phyloP scores from a whole-genome alignment of 35 echinoderm and acorn worm genomes.

The Acanthaster planci region DNA sequence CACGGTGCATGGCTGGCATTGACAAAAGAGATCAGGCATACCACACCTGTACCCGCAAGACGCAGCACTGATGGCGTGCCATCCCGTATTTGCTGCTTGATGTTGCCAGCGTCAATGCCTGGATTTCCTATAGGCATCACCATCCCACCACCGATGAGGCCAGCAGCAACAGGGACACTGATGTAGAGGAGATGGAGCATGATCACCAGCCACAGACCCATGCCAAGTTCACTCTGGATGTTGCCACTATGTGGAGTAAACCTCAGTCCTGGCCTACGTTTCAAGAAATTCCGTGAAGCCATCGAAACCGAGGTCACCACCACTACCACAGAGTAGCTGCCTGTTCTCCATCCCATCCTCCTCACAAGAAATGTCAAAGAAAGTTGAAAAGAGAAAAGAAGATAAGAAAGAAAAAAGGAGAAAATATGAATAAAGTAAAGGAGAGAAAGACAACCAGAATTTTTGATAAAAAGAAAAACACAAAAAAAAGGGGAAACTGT shows the following conservation, averaged over 20 bases:
- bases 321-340: neutral
- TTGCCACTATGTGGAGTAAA: constrained; percentile 7
- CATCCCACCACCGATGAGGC: neutral
- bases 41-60: neutral
- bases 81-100: neutral
- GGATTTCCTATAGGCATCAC: neutral
- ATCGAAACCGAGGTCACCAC: neutral
- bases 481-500: neutral
- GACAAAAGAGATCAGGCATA: constrained; percentile 7
- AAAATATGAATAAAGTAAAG: neutral
- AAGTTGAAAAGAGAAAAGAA: too few relatives aligned
- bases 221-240: too few relatives aligned
- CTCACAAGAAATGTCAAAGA: too few relatives aligned
- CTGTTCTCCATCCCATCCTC: neutral
- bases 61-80: neutral
- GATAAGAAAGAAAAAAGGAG: too few relatives aligned
- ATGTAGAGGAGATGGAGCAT: too few relatives aligned
- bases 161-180: neutral
- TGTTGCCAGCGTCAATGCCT: neutral
- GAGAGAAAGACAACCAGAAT: neutral
- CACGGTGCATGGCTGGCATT: neutral
- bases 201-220: too few relatives aligned
- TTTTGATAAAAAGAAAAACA: too few relatives aligned
- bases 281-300: neutral
- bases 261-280: constrained; percentile 16